Conservation (phyloP, 2,888 invertebrate genomes). For the Drepanosiphum platanoidis region DNA sequence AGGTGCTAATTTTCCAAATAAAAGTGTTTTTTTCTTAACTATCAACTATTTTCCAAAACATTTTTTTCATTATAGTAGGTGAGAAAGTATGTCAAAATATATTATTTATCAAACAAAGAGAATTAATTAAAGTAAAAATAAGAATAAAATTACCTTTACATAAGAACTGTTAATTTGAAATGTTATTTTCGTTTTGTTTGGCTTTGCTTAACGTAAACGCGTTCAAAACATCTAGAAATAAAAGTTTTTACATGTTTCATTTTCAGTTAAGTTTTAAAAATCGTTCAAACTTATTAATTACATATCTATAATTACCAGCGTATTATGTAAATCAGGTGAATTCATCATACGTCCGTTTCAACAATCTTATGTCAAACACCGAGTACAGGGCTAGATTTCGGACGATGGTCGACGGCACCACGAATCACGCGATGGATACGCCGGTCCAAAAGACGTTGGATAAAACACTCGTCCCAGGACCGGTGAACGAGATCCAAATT, state of each 20-base stretch:
- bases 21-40: too few relatives aligned
- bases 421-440: not conserved
- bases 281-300: too few relatives aligned
- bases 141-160: not conserved
- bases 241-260: too few relatives aligned
- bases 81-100: not conserved
- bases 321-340: not conserved
- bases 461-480: not conserved
- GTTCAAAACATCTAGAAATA: too few relatives aligned
- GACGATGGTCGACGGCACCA: constrained; percentile 1
- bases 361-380: constrained; percentile 10
- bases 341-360: not conserved
- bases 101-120: not conserved
- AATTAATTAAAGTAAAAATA: not conserved
- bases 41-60: too few relatives aligned
- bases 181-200: not conserved
- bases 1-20: too few relatives aligned
- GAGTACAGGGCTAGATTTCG: constrained; percentile 33
- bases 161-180: not conserved
- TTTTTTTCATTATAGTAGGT: too few relatives aligned
- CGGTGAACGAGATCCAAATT: not conserved
- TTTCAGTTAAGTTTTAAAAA: too few relatives aligned
- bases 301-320: not conserved
- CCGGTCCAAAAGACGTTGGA: not conserved
- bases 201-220: too few relatives aligned